Base-by-base conservation (phyloP, 1,140 invertebrate species). In the Drosophila guanche region DNA sequence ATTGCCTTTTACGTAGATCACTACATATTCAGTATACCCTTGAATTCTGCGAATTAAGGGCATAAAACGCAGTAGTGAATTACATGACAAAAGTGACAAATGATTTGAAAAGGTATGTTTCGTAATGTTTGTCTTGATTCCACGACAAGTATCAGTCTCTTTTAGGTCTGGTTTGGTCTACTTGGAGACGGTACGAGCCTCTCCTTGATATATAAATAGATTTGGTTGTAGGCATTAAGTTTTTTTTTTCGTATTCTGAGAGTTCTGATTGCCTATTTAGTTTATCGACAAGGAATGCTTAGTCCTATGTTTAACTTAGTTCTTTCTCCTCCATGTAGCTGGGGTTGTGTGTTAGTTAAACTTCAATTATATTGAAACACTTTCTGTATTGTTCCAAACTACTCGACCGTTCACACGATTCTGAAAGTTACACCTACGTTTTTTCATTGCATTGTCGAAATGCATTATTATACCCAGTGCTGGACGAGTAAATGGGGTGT, bases 381-480 rank as follows among this genome's bases (percentile, higher is more conserved):
- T 63, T 61, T 47, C 33, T 4, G 33, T 4, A 5, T 29, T 12
- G 58, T 41, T 16, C 25, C 58, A 43, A 63, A 41, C 16, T 20
- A 16, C 29, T 63, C 33, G 23, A 63, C 37, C 41, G 59, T 6
- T 23, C 7, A 22, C 57, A 29, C 61, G 42, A n/a, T 65, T 65
- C 43, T 50, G 48, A 62, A 62, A 22, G 33, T 63, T 23, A 5
- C 12, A 29, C n/a, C 5, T 23, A 29, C 16, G 43, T 27, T 62
- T 41, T 47, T 23, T 3, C 16, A 29, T 12, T 37, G 33, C 10
- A 12, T 37, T 37, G n/a, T 37, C 22, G 1, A 22, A 29, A 6
- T 58, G 40, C 3, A 3, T 20, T 23, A 20, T 20, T 20, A 20
- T 20, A 20, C 16, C 16, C 16, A 20, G 16, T 20, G 16, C 16